Evolutionary conservation across 2,113 vertebrate genomes (phyloP), one percentile per base, ranked within the genome.

Genomic region (Sakesphorus luctuosus): DNA sequence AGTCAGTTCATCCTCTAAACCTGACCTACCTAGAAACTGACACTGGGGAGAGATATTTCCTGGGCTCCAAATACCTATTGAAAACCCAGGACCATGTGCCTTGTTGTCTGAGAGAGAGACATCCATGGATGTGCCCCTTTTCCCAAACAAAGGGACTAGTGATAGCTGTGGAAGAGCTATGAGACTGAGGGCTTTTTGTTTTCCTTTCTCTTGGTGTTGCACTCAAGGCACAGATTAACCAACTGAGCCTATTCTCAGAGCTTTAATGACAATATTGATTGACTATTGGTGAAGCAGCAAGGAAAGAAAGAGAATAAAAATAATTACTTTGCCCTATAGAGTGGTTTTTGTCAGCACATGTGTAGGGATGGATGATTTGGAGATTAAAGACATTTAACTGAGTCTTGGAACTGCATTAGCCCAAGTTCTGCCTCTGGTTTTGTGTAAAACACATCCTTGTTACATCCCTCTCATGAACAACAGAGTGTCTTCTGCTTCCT

Each of bases 231-330:
- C 68, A 93, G 88, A 94, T 97, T 90, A 95, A 76, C 85, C 90
- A 94, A 66, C 86, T 78, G 80, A 93, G 95, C 92, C 88, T 84
- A 87, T 95, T 94, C 86, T 94, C 73, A 75, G 83, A 65, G 84
- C 49, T 76, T 89, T 96, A 93, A 96, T 89, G 93, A 92, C 75
- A 43, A 9, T 94, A 96, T 97, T 94, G 90, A 96, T 97, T 1
- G 4, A 65, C 62, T 94, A 90, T 95, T 95, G 96, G 93, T 93
- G 92, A 93, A 95, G 65, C 76, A 88, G 76, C 40, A 62, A 87
- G 53, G 31, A 46, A 90, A 93, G 88, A 86, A 90, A 91, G 84
- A 76, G 65, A 93, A 87, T 90, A 86, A 94, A 96, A 96, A 93
- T 93, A 92, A 90, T 92, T 87, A 73, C 92, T 95, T 95, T 94